phyloP scores from a whole-genome alignment of 2,888 invertebrate genomes.

The Sarcophaga caerulescens region DNA sequence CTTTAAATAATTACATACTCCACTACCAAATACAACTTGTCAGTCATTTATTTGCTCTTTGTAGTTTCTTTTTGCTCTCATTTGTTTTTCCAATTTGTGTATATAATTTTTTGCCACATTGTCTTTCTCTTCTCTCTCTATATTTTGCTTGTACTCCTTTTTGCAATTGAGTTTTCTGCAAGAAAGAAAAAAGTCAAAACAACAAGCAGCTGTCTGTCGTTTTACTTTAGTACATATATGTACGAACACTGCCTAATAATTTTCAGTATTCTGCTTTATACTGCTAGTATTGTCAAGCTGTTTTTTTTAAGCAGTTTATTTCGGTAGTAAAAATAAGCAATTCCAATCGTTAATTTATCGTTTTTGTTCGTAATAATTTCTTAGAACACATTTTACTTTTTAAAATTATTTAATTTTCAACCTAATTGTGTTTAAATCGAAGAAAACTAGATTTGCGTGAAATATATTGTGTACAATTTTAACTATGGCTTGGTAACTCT shows the following conservation, averaged over 20 bases:
- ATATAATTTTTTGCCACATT: slow-evolving; percentile 27
- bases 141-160: slow-evolving; percentile 32
- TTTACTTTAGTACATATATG: background rate
- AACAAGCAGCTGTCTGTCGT: slow-evolving; percentile 16
- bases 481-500: too few relatives aligned
- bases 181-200: slow-evolving; percentile 8
- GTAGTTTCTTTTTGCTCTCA: background rate
- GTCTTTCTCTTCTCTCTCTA: slow-evolving; percentile 34
- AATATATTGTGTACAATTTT: too few relatives aligned
- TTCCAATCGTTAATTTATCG: too few relatives aligned
- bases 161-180: slow-evolving; percentile 26
- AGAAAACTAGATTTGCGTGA: too few relatives aligned
- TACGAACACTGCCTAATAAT: slow-evolving; percentile 6
- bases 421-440: too few relatives aligned
- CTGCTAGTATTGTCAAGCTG: background rate
- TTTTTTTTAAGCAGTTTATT: background rate
- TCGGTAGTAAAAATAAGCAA: too few relatives aligned
- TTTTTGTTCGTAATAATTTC: too few relatives aligned
- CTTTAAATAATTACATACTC: slow-evolving; percentile 7
- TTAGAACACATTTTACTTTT: too few relatives aligned
- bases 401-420: too few relatives aligned
- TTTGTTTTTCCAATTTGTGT: background rate
- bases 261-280: background rate
- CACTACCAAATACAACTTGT: background rate
- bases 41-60: background rate